A percentile compares a stretch with the other conserved stretches of the same genome.
Evolutionary conservation across 1,140 invertebrate genomes (phyloP).

Genomic region (Sitobion miscanthi): DNA sequence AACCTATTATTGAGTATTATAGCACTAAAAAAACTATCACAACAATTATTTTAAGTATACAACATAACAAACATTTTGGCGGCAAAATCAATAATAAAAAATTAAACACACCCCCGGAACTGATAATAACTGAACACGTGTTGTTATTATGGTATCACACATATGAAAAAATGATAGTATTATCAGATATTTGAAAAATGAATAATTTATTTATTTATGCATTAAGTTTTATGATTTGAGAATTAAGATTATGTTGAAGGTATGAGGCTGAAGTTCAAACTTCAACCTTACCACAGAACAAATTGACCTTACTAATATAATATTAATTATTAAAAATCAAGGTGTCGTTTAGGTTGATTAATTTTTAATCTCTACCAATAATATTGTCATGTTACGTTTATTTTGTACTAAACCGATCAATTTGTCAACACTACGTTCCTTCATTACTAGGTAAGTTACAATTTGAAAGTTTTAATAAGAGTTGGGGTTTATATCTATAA

Average conservation of each 20-base stretch:
- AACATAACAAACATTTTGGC: neutral
- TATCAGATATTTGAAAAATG: neutral
- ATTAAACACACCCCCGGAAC: too few species aligned
- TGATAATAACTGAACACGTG: neutral
- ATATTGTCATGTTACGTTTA: conserved; percentile 22
- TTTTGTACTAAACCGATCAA: neutral
- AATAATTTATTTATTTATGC: neutral
- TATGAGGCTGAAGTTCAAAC: neutral
- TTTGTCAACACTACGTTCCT: neutral
- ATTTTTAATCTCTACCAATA: neutral
- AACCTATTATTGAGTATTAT: neutral
- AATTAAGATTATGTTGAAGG: neutral
- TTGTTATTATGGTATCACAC: neutral
- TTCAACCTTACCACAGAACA: neutral
- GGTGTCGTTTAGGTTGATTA: neutral
- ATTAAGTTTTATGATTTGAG: too few species aligned
- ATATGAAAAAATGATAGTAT: neutral
- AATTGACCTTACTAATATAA: neutral
- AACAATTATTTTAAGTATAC: neutral
- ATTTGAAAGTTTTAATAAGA: neutral
- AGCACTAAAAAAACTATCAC: neutral
- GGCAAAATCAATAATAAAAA: conserved; percentile 5
- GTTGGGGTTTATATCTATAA: neutral
- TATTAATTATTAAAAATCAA: neutral
- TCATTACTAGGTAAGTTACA: neutral